Percentiles rank a stretch among this genome's conserved stretches.
Conservation (phyloP, 2,888 invertebrate genomes). For the Marronus borbonicus region DNA sequence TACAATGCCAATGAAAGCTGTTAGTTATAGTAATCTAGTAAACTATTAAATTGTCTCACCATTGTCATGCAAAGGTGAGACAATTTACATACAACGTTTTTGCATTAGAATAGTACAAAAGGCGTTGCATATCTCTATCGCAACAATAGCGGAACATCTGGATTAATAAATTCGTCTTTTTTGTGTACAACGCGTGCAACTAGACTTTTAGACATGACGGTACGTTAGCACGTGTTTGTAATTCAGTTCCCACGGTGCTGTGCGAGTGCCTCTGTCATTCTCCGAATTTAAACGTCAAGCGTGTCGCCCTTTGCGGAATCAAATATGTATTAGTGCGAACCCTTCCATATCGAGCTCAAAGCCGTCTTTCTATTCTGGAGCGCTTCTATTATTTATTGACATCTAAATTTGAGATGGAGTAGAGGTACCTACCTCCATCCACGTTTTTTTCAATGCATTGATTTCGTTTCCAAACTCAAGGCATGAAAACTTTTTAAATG, state of each 20-base stretch:
- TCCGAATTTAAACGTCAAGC: conserved; percentile 56
- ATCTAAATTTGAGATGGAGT: conserved; percentile 56
- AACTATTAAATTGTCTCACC: too few relatives aligned
- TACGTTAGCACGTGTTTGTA: conserved; percentile 51
- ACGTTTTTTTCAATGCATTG: conserved; percentile 14
- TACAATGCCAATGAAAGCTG: too few relatives aligned
- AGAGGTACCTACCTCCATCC: conserved; percentile 14
- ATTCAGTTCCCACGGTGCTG: conserved; percentile 55
- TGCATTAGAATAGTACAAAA: background rate
- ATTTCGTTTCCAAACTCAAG: conserved; percentile 20
- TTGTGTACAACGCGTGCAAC: conserved; percentile 45
- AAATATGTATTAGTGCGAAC: conserved; percentile 57
- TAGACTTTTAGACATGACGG: conserved; percentile 40
- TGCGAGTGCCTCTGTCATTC: conserved; percentile 52
- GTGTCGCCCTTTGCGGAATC: conserved; percentile 57
- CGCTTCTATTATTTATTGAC: conserved; percentile 63
- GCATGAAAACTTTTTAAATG: conserved; percentile 5
- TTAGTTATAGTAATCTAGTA: too few relatives aligned
- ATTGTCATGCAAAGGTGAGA: too few relatives aligned
- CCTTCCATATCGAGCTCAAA: conserved; percentile 61
- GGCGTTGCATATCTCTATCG: conserved; percentile 20
- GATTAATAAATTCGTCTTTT: conserved; percentile 43
- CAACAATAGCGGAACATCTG: conserved; percentile 43
- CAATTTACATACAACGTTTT: background rate
- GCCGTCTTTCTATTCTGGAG: conserved; percentile 60